Evolutionary conservation across 37 sponge, comb jelly and placozoan genomes (phyloP).

Genomic region (Hormiphora californensis): DNA sequence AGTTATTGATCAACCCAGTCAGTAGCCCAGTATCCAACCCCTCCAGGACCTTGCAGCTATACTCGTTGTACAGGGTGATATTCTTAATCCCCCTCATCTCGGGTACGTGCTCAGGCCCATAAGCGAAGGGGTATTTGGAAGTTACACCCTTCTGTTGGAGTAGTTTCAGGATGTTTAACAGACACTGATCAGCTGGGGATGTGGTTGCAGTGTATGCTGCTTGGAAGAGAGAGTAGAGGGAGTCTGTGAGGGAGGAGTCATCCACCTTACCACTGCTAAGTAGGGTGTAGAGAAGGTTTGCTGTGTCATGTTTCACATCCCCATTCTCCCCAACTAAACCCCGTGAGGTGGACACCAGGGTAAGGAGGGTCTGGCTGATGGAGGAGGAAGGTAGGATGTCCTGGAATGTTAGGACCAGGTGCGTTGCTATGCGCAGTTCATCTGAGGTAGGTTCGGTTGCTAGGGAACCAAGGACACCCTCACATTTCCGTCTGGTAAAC

Average conservation of each 20-base stretch:
- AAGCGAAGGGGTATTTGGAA: slow-evolving; percentile 41
- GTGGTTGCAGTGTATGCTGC: not conserved
- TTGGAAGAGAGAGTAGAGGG: not conserved
- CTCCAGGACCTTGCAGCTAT: slow-evolving; percentile 25
- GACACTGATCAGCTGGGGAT: not conserved
- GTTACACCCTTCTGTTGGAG: not conserved
- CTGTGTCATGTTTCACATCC: not conserved
- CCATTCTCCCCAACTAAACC: too few relatives aligned
- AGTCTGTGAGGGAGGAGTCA: not conserved
- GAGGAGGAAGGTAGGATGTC: not conserved
- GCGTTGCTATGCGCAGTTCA: not conserved
- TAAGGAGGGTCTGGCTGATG: not conserved
- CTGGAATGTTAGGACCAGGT: not conserved
- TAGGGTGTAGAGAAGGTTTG: not conserved
- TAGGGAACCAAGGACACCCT: not conserved
- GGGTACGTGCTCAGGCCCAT: not conserved
- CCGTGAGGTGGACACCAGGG: not conserved
- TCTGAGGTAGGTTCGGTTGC: not conserved
- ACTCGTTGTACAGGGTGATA: not conserved
- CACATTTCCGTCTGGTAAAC: not conserved
- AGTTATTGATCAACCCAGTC: slow-evolving; percentile 7
- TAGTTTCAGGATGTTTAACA: slow-evolving; percentile 30
- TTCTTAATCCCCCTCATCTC: not conserved
- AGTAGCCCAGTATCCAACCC: not conserved
- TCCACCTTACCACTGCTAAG: not conserved